These are phyloP conservation scores for Chloroclystis v-ata DNA, from an alignment of 2,888 invertebrate species.

Conservation along the genomic window DNA sequence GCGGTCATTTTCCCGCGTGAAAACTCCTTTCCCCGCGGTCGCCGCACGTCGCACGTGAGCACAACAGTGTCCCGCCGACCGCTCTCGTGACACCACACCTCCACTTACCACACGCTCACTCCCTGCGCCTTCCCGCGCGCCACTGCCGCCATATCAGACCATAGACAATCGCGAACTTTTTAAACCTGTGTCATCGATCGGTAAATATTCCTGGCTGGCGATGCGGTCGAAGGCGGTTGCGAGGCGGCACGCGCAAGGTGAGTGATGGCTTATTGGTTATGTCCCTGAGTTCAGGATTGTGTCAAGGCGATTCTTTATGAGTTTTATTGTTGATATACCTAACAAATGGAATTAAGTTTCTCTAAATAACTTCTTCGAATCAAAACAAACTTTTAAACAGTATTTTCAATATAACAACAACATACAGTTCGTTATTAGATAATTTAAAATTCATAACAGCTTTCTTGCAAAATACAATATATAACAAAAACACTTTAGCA, in stretches of 20 bases:
- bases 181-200: constrained; percentile 57
- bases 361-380: no score
- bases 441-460: no score
- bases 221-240: constrained; percentile 87
- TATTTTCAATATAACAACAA: no score
- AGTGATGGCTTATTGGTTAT: constrained; percentile 39
- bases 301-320: constrained; percentile 1
- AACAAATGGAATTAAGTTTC: no score
- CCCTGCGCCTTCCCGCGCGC: constrained; percentile 58
- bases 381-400: no score
- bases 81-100: constrained; percentile 68
- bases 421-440: no score
- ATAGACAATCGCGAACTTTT: constrained; percentile 52
- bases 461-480: no score
- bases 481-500: no score
- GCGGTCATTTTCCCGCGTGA: constrained; percentile 75
- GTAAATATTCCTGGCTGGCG: constrained; percentile 58
- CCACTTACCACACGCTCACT: constrained; percentile 42
- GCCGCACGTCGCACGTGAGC: constrained; percentile 64
- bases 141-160: constrained; percentile 53
- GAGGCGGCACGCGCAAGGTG: constrained; percentile 83
- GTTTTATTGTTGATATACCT: no score
- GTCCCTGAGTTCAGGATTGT: background rate
- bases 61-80: constrained; percentile 71
- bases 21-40: constrained; percentile 74